Percentiles rank a stretch among this genome's conserved stretches.
Conservation (phyloP, 2,797 vertebrate species). For the Selene dorsalis region DNA sequence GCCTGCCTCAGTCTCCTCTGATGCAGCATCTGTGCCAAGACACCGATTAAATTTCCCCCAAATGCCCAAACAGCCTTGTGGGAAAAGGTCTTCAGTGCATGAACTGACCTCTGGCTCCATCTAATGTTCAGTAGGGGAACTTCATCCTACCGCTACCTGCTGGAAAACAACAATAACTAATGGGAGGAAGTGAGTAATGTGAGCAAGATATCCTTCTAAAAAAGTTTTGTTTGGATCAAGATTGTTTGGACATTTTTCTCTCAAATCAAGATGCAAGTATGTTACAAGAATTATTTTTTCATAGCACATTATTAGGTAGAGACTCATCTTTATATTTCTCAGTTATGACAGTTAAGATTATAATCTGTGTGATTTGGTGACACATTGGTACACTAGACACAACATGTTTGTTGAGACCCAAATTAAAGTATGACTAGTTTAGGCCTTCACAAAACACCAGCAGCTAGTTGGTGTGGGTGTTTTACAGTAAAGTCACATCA, state of each 20-base stretch:
- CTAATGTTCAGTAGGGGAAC: conserved; percentile 64
- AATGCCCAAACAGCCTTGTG: conserved; percentile 51
- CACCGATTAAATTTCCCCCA: conserved; percentile 65
- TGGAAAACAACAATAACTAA: neutral
- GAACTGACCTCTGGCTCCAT: conserved; percentile 67
- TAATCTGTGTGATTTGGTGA: neutral
- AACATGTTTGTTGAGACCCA: neutral
- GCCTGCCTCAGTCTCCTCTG: conserved; percentile 58
- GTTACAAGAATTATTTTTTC: neutral
- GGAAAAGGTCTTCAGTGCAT: conserved; percentile 41
- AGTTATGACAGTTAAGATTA: too few relatives aligned
- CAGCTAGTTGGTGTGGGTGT: neutral
- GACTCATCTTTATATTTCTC: neutral
- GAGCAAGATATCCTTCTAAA: neutral
- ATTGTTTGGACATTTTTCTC: too few relatives aligned
- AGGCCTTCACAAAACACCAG: neutral
- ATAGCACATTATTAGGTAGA: neutral
- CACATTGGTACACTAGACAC: too few relatives aligned
- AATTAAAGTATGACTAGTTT: neutral
- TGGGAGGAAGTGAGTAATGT: neutral
- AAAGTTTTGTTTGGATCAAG: too few relatives aligned
- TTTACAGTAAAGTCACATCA: conserved; percentile 11
- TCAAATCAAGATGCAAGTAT: neutral
- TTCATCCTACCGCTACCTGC: neutral
- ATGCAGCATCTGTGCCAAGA: conserved; percentile 66